Evolutionary conservation across 2,113 vertebrate genomes (phyloP).

Genomic region (Corythornis madagascariensis): DNA sequence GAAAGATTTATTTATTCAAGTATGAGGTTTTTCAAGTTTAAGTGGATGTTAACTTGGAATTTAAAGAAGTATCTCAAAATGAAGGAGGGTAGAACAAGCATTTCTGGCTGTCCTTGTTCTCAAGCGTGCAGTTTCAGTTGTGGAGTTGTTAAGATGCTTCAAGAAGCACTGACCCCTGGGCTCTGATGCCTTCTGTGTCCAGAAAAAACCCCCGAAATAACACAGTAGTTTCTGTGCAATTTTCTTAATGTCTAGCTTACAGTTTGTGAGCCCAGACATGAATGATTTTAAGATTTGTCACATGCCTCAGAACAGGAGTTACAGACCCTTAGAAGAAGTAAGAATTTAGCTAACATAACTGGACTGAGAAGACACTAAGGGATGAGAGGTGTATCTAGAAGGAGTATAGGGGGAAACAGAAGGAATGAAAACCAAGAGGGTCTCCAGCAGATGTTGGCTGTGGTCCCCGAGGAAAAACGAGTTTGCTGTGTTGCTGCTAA

Average conservation of each 20-base stretch:
- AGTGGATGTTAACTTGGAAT: not conserved
- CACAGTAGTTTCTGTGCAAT: not conserved
- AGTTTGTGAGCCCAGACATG: not conserved
- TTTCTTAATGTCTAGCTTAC: not conserved
- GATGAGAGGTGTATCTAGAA: not conserved
- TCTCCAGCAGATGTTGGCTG: not conserved
- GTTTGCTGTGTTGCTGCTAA: not conserved
- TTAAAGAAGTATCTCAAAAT: not conserved
- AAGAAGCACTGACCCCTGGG: not conserved
- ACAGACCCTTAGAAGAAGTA: not conserved
- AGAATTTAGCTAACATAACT: not conserved
- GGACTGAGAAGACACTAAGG: not conserved
- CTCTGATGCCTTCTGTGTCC: not conserved
- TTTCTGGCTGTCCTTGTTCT: not conserved
- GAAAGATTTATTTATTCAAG: not conserved
- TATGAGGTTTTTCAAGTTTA: not conserved
- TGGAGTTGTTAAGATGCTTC: not conserved
- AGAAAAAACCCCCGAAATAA: not conserved
- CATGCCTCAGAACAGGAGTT: not conserved
- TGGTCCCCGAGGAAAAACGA: not conserved
- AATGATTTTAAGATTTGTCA: not conserved
- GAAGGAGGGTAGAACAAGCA: not conserved
- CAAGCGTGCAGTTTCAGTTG: not conserved
- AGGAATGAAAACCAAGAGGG: not conserved
- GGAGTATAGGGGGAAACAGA: not conserved